Base-by-base conservation (phyloP, 2,888 invertebrate genomes). In the Lycophotia porphyrea region DNA sequence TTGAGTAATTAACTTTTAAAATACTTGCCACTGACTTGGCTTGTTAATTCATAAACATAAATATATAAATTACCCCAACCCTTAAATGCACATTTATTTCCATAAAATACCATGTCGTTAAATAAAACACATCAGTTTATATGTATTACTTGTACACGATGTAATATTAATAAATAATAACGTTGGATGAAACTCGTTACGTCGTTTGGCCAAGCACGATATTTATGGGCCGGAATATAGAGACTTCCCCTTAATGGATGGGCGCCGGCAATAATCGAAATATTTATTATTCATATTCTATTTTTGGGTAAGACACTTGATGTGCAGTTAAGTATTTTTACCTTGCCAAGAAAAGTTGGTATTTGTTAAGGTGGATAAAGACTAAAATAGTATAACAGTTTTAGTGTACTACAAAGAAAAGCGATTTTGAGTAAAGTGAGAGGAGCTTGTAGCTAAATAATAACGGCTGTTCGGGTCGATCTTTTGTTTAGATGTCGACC, bases 231-330 rank as follows among this genome's bases (percentile, higher is more conserved):
- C 11, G n/a, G 61, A 84, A 80, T 71, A 81, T 64, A 66, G 34
- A 64, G 15, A 44, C 66, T 44, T 55, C 15, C 49, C 64, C 27
- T 47, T 80, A 84, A 82, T 72, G 66, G 71, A 66, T 36, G 52
- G 44, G 36, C 75, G 80, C 34, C 42, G n/a, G 74, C 34, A 71
- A 80, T 84, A 60, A 84, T 80, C 58, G 76, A 80, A 70, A 68
- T 52, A 84, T 82, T 66, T 84, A 82, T 80, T 82, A 84, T 84
- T 82, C 69, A 82, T 52, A 63, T 71, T 84, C 71, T 82, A 74
- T 80, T 80, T 82, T 71, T 63, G 47, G 68, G 49, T 24, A 58
- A 66, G 58, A 74, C 31, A 55, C n/a, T 74, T 72, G 49, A 63
- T 31, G 15, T 65, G 42, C 61, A 60, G 42, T 18, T 63, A 76